These are phyloP conservation scores for Polietes domitor DNA, from an alignment of 2,888 invertebrate genomes.

Conservation along the genomic window DNA sequence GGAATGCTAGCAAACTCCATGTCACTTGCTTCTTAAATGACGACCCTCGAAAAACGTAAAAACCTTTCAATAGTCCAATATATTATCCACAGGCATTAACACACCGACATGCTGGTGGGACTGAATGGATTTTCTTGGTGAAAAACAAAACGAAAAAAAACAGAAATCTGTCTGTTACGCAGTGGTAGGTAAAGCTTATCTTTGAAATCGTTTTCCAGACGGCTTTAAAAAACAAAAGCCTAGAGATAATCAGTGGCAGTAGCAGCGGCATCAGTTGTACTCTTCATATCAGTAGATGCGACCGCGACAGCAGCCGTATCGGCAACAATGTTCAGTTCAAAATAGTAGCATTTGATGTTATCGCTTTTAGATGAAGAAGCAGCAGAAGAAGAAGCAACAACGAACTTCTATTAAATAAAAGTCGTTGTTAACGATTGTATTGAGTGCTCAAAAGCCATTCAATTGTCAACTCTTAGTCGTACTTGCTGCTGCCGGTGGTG, in stretches of 20 bases:
- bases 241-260: slow-evolving; percentile 59
- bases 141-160: background rate
- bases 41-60: background rate
- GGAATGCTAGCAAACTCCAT: background rate
- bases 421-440: slow-evolving; percentile 65
- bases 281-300: background rate
- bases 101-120: slow-evolving; percentile 43
- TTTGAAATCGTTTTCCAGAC: slow-evolving; percentile 55
- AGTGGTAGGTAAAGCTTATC: slow-evolving; percentile 66
- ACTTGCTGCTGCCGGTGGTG: slow-evolving; percentile 29
- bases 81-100: slow-evolving; percentile 56
- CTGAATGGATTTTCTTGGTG: slow-evolving; percentile 20
- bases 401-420: slow-evolving; percentile 59
- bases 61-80: slow-evolving; percentile 55
- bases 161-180: slow-evolving; percentile 59
- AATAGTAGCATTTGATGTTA: slow-evolving; percentile 63
- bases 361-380: slow-evolving; percentile 47
- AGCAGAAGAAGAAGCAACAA: slow-evolving; percentile 46
- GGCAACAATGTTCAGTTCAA: slow-evolving; percentile 10
- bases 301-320: slow-evolving; percentile 9
- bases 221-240: slow-evolving; percentile 40
- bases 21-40: background rate
- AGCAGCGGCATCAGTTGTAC: background rate
- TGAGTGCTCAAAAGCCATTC: slow-evolving; percentile 68
- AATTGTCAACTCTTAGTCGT: slow-evolving; percentile 63